These are phyloP conservation scores for Atta colombica DNA, from an alignment of 1,140 invertebrate species.

Conservation along the genomic window DNA sequence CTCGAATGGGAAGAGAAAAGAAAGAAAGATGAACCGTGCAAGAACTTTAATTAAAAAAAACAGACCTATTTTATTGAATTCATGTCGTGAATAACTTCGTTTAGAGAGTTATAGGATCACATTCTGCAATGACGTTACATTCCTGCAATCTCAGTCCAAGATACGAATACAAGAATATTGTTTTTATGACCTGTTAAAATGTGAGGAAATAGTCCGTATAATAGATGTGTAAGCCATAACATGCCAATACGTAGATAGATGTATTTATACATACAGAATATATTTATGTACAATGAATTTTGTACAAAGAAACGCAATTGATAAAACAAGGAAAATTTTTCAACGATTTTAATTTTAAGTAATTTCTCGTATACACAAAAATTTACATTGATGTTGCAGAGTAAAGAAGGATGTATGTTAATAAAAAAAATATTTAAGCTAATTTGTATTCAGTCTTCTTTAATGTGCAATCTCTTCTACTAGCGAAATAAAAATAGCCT, in stretches of 20 bases:
- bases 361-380: background rate
- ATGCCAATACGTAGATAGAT: constrained; percentile 53
- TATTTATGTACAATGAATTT: constrained; percentile 64
- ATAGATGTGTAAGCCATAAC: constrained; percentile 41
- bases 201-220: constrained; percentile 38
- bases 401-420: constrained; percentile 46
- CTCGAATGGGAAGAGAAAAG: no score
- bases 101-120: background rate
- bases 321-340: constrained; percentile 25
- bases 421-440: constrained; percentile 44
- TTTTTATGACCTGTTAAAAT: constrained; percentile 46
- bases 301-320: constrained; percentile 62
- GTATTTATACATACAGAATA: constrained; percentile 55
- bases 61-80: background rate
- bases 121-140: constrained; percentile 45
- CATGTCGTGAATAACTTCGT: background rate
- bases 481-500: background rate
- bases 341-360: constrained; percentile 55
- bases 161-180: background rate
- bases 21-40: no score
- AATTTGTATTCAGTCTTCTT: constrained; percentile 8
- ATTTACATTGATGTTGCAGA: constrained; percentile 29
- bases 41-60: no score
- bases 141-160: constrained; percentile 30
- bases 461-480: background rate